These are phyloP conservation scores for Melanotaenia boesemani DNA, from an alignment of 2,797 vertebrate genomes.

Conservation along the genomic window DNA sequence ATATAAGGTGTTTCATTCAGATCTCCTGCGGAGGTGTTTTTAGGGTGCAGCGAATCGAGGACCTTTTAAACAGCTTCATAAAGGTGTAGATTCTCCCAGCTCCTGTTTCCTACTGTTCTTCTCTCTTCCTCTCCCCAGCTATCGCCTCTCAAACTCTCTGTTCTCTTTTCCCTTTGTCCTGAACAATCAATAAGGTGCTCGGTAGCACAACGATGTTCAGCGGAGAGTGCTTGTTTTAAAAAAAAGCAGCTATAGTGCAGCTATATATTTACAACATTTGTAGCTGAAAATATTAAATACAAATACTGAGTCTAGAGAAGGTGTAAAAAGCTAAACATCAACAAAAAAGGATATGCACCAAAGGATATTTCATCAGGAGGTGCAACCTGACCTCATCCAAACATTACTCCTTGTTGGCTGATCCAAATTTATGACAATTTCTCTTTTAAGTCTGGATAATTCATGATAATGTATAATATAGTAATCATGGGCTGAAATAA, in stretches of 20 bases:
- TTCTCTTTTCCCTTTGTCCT: slow-evolving; percentile 74
- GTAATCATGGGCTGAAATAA: not conserved
- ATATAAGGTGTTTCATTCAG: slow-evolving; percentile 59
- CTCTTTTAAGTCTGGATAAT: not conserved
- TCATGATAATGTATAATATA: not conserved
- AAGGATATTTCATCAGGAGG: not conserved
- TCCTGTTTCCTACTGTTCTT: slow-evolving; percentile 24
- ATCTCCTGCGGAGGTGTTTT: slow-evolving; percentile 39
- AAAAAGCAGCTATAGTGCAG: slow-evolving; percentile 9
- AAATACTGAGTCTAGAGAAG: not conserved
- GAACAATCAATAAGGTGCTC: slow-evolving; percentile 73
- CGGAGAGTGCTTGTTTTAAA: slow-evolving; percentile 17
- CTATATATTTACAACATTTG: not conserved
- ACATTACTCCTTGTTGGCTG: not conserved
- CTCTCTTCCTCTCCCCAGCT: slow-evolving; percentile 31
- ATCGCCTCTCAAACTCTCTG: slow-evolving; percentile 60
- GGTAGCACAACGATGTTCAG: slow-evolving; percentile 73
- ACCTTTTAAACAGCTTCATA: slow-evolving; percentile 52
- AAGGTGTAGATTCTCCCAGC: slow-evolving; percentile 27
- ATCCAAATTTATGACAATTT: not conserved
- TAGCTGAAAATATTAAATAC: no score
- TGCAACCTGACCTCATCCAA: not conserved
- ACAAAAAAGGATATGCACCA: no score
- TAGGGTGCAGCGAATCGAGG: slow-evolving; percentile 52
- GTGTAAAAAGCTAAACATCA: no score